Conservation (phyloP, 2,113 vertebrate genomes). For the Felis catus region F.catus_Fca126_mat1.0 CM031415.1:191745501-191746000, state of each 20-base stretch:
- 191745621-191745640: conserved; percentile 11
- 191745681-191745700: conserved; percentile 78
- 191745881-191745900: accelerated
- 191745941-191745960: conserved; percentile 65
- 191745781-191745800: not conserved
- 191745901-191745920: accelerated
- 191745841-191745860: not conserved
- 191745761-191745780: not conserved
- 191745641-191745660: not conserved
- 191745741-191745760: conserved; percentile 74
- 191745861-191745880: accelerated
- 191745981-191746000: not conserved
- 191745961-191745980: conserved; percentile 34
- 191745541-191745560: not conserved
- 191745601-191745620: conserved; percentile 47
- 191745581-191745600: not conserved
- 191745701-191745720: conserved; percentile 83
- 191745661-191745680: conserved; percentile 17
- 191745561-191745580: not conserved
- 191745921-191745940: not conserved
- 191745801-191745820: not conserved
- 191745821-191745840: not conserved
- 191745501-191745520: not conserved
- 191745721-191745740: conserved; percentile 75
- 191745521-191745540: not conserved